Evolutionary conservation across 2,888 invertebrate genomes (phyloP).

Genomic region (Metacarcinus magister): DNA sequence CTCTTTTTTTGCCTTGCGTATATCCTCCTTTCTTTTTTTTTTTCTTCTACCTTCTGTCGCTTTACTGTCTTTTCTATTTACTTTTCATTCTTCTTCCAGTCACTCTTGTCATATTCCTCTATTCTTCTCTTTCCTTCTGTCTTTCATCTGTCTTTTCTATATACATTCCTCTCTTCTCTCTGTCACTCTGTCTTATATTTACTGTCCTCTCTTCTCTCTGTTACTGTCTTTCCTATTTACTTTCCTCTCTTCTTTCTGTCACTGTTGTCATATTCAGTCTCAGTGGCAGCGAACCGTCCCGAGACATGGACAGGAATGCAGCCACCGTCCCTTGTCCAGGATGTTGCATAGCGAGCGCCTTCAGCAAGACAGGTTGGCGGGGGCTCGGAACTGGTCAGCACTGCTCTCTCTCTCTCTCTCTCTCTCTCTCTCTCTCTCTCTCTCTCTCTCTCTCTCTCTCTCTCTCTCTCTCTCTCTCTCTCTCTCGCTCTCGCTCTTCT

Average conservation of each 20-base stretch:
- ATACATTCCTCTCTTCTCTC: not conserved
- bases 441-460: constrained; percentile 37
- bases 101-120: not conserved
- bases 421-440: constrained; percentile 48
- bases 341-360: not conserved
- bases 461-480: not conserved
- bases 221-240: not conserved
- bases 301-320: not conserved
- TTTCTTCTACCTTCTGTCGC: not conserved
- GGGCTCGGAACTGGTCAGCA: not conserved
- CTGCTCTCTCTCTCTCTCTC: not conserved
- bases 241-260: not conserved
- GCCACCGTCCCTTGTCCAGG: not conserved
- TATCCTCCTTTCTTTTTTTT: not conserved
- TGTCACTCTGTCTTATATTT: not conserved
- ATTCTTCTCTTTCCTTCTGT: not conserved
- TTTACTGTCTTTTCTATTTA: not conserved
- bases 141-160: not conserved
- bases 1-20: not conserved
- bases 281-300: not conserved
- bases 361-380: not conserved
- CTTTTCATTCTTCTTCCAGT: not conserved
- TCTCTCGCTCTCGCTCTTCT: not conserved
- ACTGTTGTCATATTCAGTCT: not conserved
- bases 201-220: not conserved